Percentiles rank a stretch among this genome's conserved stretches.
Conservation (phyloP, 2,888 invertebrate genomes). For the Penaeus monodon region DNA sequence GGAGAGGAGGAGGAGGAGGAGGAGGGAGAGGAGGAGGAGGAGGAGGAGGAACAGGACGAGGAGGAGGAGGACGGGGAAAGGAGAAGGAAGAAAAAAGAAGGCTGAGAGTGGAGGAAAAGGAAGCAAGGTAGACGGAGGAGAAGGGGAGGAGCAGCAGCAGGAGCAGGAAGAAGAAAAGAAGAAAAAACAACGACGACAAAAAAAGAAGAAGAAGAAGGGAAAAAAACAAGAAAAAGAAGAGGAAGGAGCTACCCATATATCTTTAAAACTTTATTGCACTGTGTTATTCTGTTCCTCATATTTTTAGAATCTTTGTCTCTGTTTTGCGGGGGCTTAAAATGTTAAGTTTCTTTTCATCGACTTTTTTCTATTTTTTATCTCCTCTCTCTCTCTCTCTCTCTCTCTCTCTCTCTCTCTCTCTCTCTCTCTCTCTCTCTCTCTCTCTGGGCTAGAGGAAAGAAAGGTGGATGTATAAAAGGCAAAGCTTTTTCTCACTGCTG, state of each 20-base stretch:
- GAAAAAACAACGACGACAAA: neutral
- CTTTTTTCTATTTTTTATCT: too few species aligned
- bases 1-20: neutral
- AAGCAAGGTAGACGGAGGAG: neutral
- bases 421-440: neutral
- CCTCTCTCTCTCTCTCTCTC: neutral
- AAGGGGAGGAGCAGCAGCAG: neutral
- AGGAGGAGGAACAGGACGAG: neutral
- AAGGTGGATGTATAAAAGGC: too few species aligned
- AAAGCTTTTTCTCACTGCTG: neutral
- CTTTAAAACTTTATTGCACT: too few species aligned
- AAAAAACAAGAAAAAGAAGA: too few species aligned
- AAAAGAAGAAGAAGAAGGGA: neutral
- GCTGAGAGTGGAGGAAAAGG: neutral
- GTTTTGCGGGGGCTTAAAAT: too few species aligned
- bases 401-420: neutral
- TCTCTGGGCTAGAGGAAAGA: neutral
- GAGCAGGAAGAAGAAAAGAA: neutral
- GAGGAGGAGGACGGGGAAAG: too few species aligned
- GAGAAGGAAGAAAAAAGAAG: neutral
- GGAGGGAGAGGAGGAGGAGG: neutral
- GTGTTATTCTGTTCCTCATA: too few species aligned
- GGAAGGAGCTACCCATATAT: too few species aligned
- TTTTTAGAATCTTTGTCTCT: too few species aligned
- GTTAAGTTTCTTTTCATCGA: too few species aligned